Conservation (phyloP, 2,888 invertebrate genomes). For the Aromia moschata region DNA sequence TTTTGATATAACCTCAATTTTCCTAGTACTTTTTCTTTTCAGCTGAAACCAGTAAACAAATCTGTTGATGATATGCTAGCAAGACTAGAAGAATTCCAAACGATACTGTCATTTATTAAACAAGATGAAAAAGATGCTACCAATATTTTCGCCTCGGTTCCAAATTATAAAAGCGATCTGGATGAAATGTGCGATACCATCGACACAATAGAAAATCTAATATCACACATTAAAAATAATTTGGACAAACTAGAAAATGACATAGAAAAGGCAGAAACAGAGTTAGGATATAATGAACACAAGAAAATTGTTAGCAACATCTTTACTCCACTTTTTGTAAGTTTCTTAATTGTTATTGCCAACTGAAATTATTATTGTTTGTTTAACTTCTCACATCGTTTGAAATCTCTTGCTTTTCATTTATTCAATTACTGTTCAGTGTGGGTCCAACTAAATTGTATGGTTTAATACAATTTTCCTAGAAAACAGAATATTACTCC, state of each 20-base stretch:
- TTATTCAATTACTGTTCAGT: too few species aligned
- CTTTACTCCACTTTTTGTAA: conserved; percentile 53
- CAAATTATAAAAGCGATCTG: conserved; percentile 43
- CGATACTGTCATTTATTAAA: conserved; percentile 49
- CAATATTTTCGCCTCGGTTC: conserved; percentile 44
- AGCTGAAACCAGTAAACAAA: conserved; percentile 48
- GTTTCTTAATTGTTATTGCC: too few species aligned
- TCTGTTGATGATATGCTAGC: conserved; percentile 51
- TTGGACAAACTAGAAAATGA: conserved; percentile 46
- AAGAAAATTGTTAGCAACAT: conserved; percentile 50
- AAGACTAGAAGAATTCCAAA: conserved; percentile 54
- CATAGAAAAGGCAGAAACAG: conserved; percentile 50
- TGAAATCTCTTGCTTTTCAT: too few species aligned
- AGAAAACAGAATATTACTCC: too few species aligned
- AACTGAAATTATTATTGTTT: too few species aligned
- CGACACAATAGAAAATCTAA: conserved; percentile 46
- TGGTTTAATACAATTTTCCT: too few species aligned
- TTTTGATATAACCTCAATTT: background rate
- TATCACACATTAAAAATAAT: conserved; percentile 49
- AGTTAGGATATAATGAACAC: conserved; percentile 43
- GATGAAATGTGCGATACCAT: conserved; percentile 48
- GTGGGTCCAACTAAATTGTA: too few species aligned
- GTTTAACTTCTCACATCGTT: too few species aligned
- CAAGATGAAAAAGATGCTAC: conserved; percentile 48
- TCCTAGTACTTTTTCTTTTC: conserved; percentile 14